Conservation (phyloP, 1,140 invertebrate species). For the Pissodes strobi region DNA sequence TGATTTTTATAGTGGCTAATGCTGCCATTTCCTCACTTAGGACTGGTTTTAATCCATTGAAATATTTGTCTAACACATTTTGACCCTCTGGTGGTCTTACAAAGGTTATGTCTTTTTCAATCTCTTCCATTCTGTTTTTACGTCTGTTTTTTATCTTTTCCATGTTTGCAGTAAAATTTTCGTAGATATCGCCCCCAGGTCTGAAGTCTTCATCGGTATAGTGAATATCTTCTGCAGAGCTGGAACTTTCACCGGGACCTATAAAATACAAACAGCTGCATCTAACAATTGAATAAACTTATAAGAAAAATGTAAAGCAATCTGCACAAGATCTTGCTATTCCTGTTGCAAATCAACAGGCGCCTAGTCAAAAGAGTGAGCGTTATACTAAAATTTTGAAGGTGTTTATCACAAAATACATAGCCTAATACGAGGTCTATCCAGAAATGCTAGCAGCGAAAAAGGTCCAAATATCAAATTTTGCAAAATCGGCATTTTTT, state of each 20-base stretch:
- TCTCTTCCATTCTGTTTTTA: neutral
- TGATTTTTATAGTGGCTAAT: conserved; percentile 33
- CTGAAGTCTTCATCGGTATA: conserved; percentile 28
- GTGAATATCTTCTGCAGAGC: neutral
- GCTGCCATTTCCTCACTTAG: conserved; percentile 30
- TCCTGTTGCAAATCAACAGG: too few relatives aligned
- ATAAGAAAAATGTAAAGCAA: too few relatives aligned
- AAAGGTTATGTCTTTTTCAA: neutral
- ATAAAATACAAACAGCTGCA: too few relatives aligned
- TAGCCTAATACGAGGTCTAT: too few relatives aligned
- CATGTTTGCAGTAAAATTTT: conserved; percentile 14
- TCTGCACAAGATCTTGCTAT: too few relatives aligned
- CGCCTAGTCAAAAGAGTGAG: too few relatives aligned
- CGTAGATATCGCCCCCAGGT: conserved; percentile 29
- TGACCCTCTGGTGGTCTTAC: conserved; percentile 7
- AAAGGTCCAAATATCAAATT: too few relatives aligned
- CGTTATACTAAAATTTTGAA: too few relatives aligned
- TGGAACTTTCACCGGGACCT: conserved; percentile 26
- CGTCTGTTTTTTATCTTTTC: conserved; percentile 18
- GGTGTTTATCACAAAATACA: too few relatives aligned
- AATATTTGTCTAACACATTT: conserved; percentile 8
- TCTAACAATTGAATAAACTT: too few relatives aligned
- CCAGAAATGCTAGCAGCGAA: too few relatives aligned
- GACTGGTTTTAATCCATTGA: conserved; percentile 1
- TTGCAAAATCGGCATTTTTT: too few relatives aligned